Percentiles rank a stretch among this genome's conserved stretches.
Conservation (phyloP, 1,140 invertebrate species). For the Penaeus vannamei region DNA sequence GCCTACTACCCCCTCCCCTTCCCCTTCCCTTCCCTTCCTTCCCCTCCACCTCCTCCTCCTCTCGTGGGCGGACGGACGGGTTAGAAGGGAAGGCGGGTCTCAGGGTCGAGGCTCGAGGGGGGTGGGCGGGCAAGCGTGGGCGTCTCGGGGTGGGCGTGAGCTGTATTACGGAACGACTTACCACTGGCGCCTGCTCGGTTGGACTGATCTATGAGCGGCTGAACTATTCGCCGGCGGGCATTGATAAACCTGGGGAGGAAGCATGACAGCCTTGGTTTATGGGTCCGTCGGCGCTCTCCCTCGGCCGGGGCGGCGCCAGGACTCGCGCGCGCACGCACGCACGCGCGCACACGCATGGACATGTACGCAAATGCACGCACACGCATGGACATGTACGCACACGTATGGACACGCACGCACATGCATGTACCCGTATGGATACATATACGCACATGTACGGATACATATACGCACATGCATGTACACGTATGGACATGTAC, state of each 20-base stretch:
- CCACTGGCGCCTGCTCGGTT: slow-evolving; percentile 68
- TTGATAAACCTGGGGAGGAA: slow-evolving; percentile 86
- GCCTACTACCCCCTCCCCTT: slow-evolving; percentile 39
- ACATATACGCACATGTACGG: no score
- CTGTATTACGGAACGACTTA: slow-evolving; percentile 67
- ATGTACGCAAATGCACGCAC: no score
- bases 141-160: slow-evolving; percentile 60
- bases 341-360: no score
- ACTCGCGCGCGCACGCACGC: no score
- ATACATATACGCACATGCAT: no score
- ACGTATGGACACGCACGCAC: no score
- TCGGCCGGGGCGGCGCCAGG: not conserved
- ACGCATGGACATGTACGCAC: no score
- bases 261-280: slow-evolving; percentile 38
- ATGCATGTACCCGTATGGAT: no score
- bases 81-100: not conserved
- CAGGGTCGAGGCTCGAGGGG: not conserved
- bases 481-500: no score
- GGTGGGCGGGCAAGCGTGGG: not conserved
- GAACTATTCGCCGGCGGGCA: slow-evolving; percentile 91
- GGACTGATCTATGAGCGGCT: slow-evolving; percentile 87
- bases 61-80: not conserved
- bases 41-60: not conserved
- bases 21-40: not conserved
- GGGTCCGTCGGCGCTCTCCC: not conserved